Evolutionary conservation across 2,888 invertebrate genomes (phyloP), one percentile per base, ranked within the genome.

Genomic region (Strigamia maritima): DNA sequence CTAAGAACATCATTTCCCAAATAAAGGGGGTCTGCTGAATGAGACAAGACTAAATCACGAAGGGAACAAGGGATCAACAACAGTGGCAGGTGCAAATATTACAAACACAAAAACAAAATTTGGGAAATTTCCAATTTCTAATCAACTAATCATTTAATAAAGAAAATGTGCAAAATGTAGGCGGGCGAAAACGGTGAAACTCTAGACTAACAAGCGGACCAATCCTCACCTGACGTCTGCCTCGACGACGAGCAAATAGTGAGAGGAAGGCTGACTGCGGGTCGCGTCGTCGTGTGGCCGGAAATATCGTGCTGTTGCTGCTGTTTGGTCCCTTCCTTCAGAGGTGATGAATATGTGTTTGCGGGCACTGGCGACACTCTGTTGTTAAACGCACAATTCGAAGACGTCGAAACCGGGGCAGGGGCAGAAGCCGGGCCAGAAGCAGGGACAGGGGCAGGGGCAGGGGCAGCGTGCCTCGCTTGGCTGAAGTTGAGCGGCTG

Each of bases 401-500:
- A 35, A 3, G 76, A 22, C 16, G 19, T 22, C 19, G 76, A 40
- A 2, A n/a, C 12, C 40, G 76, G 19, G 8, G 76, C 12, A n/a
- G n/a, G n/a, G n/a, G n/a, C n/a, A n/a, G n/a, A n/a, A n/a, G n/a
- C n/a, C n/a, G n/a, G n/a, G n/a, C n/a, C n/a, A n/a, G n/a, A n/a
- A n/a, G n/a, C n/a, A n/a, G n/a, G n/a, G n/a, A n/a, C n/a, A n/a
- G n/a, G n/a, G n/a, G n/a, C n/a, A n/a, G n/a, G n/a, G n/a, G n/a
- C n/a, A n/a, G n/a, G n/a, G 14, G 10, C 24, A 6, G n/a, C 14
- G 16, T 31, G 65, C 40, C 78, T 28, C 22, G 65, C 74, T 8
- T 65, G 65, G 70, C 78, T 78, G 38, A 78, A 78, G n/a, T 78
- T 78, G 3, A 78, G 24, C 19, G 78, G 78, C 78, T 78, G 78